These are phyloP conservation scores for Mesorhabditis sp. DNA, from an alignment of 2,888 invertebrate species.

Conservation along the genomic window DNA sequence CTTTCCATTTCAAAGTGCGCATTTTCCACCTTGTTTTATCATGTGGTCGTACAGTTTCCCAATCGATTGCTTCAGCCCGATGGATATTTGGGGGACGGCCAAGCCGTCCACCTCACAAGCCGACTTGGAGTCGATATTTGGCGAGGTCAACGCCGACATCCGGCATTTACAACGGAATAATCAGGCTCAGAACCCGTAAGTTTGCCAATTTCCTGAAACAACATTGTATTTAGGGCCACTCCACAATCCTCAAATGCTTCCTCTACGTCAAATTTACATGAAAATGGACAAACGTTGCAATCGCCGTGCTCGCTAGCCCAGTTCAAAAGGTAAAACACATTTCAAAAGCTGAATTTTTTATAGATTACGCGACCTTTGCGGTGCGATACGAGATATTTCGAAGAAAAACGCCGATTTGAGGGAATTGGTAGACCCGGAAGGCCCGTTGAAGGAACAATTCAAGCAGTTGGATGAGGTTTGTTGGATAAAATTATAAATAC, in stretches of 20 bases:
- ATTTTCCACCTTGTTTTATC: no score
- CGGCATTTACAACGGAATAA: not conserved
- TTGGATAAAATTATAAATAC: not conserved
- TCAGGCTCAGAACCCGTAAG: not conserved
- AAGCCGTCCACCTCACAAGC: not conserved
- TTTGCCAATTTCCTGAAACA: not conserved
- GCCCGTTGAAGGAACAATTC: not conserved
- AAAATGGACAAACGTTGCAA: not conserved
- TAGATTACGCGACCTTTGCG: not conserved
- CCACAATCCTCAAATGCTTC: not conserved
- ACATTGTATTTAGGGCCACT: not conserved
- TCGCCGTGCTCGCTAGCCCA: not conserved
- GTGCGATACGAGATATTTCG: not conserved
- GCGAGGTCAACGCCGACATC: not conserved
- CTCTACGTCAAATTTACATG: not conserved
- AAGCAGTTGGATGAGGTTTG: not conserved
- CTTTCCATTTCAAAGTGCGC: no score
- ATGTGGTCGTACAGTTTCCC: no score
- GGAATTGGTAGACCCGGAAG: not conserved
- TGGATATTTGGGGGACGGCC: not conserved
- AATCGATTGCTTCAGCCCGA: not conserved
- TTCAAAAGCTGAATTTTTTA: not conserved
- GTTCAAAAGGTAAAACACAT: not conserved
- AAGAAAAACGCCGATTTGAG: not conserved
- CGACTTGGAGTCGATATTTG: not conserved